Conservation (phyloP, 2,113 vertebrate genomes). For the Alethe diademata region DNA sequence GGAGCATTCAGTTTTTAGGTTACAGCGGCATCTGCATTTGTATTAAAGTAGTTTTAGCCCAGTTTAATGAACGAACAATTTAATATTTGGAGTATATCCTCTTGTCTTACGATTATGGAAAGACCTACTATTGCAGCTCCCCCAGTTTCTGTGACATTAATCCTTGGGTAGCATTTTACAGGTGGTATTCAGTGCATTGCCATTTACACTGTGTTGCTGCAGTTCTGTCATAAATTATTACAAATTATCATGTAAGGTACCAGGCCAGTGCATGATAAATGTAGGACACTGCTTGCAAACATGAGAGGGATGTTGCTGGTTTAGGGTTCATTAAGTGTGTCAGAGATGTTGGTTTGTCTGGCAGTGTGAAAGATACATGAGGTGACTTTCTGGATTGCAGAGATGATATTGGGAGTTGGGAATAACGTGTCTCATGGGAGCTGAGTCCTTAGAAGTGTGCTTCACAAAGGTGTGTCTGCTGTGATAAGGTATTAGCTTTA, state of each 20-base stretch:
- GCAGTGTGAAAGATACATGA: neutral
- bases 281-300: neutral
- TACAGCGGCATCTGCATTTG: neutral
- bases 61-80: neutral
- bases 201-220: neutral
- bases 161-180: neutral
- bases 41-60: neutral
- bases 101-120: neutral
- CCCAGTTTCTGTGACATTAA: neutral
- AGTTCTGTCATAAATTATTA: neutral
- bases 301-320: neutral
- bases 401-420: neutral
- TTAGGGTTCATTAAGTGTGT: neutral
- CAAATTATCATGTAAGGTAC: neutral
- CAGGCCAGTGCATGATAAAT: neutral
- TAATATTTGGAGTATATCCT: neutral
- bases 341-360: neutral
- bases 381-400: neutral
- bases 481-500: neutral
- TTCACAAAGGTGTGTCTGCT: neutral
- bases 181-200: neutral
- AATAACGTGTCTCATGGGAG: rapidly evolving
- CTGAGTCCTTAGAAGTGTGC: neutral
- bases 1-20: neutral
- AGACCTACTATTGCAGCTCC: neutral